Base-by-base conservation (phyloP, 2,113 vertebrate species). In the Mugil cephalus region DNA sequence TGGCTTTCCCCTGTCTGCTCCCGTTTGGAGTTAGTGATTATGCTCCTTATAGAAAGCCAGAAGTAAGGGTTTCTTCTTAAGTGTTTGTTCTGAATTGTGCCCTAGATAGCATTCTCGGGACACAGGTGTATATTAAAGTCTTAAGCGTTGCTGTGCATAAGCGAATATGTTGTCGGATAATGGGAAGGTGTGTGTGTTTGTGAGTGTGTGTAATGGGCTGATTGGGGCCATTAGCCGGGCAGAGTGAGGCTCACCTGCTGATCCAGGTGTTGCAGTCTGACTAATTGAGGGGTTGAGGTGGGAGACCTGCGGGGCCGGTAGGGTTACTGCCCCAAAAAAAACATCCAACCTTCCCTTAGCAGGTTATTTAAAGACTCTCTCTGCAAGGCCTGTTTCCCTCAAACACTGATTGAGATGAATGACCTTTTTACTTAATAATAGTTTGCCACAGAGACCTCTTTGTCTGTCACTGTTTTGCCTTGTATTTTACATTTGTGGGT, bases 251-350 rank as follows among this genome's bases (percentile, higher is more conserved):
- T 89, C 88, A 91, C 84, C 88, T 93, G 88, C 87, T 86, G 79
- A 79, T 92, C 93, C 93, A 94, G 92, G 93, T 94, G 93, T 89
- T 88, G 58, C 50, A 35, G 52, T 39, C 53, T 53, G 48, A 30
- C 42, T 86, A 90, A 91, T 93, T 92, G 88, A 87, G 66, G 89
- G 92, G 61, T 84, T 77, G 47, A 74, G 47, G 50, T 75, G 30
- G 46, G 56, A 71, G 84, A 75, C 72, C 85, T 88, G 77, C 67
- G 63, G 80, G 78, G 64, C 42, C 60, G 63, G 63, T 65, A 47
- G 48, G 74, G 42, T 58, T 59, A 13, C 79, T 56, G 61, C 63
- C 61, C 63, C 39, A 65, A 70, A 84, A 61, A 77, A 76, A 63
- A 69, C 77, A 47, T 61, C 42, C 3, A 0, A 30, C 14, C 17